Evolutionary conservation across 2,888 invertebrate genomes (phyloP).

Genomic region (Kuschelorhynchus macadamiae): DNA sequence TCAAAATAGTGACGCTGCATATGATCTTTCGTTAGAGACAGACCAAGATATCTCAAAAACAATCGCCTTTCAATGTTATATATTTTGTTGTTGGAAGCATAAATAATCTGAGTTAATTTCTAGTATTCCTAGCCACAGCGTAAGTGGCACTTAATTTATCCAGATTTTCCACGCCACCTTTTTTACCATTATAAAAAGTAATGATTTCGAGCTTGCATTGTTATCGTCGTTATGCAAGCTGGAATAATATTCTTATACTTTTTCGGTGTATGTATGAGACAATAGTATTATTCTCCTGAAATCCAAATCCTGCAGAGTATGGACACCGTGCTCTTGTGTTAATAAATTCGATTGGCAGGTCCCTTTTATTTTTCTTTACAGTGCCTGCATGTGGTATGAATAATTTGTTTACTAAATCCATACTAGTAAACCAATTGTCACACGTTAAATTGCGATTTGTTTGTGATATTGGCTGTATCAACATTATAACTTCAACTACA

Average conservation of each 20-base stretch:
- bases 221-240: conserved; percentile 46
- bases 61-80: conserved; percentile 16
- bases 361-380: conserved; percentile 37
- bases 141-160: too few species aligned
- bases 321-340: conserved; percentile 30
- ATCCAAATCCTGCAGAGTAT: conserved; percentile 39
- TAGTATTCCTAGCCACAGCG: conserved; percentile 52
- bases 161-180: conserved; percentile 52
- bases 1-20: conserved; percentile 7
- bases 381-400: conserved; percentile 18
- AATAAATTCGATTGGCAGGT: conserved; percentile 31
- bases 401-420: not conserved
- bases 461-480: not conserved
- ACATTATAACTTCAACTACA: not conserved
- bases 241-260: conserved; percentile 39
- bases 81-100: conserved; percentile 25
- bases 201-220: conserved; percentile 47
- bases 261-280: conserved; percentile 41
- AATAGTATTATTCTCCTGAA: conserved; percentile 37
- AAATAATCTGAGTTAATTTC: conserved; percentile 53
- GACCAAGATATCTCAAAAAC: conserved; percentile 9
- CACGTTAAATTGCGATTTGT: not conserved
- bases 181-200: conserved; percentile 49
- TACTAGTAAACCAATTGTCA: not conserved
- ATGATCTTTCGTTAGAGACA: conserved; percentile 6